phyloP scores from a whole-genome alignment of 2,888 invertebrate genomes.

The Watsonalla cultraria region DNA sequence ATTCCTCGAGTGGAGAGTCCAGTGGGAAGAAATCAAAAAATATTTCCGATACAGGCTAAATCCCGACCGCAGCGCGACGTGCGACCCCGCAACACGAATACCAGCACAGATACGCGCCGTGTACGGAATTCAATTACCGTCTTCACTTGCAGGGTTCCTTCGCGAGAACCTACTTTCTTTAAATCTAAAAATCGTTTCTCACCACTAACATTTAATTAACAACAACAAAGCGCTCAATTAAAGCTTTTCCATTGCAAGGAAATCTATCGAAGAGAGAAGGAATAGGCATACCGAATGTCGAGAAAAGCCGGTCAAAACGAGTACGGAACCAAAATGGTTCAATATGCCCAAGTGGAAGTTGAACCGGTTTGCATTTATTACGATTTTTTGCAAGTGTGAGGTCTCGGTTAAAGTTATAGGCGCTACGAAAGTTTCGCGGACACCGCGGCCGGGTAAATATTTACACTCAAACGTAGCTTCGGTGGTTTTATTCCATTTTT shows the following conservation, averaged over 20 bases:
- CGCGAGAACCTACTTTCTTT: too few relatives aligned
- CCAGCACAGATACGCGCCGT: constrained; percentile 42
- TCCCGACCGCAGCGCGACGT: constrained; percentile 61
- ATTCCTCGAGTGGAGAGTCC: constrained; percentile 45
- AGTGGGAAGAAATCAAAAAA: constrained; percentile 61
- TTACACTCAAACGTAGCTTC: constrained; percentile 58
- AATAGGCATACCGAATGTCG: too few relatives aligned
- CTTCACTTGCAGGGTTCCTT: constrained; percentile 42
- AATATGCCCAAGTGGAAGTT: constrained; percentile 7
- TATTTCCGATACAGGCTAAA: constrained; percentile 64
- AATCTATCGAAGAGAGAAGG: too few relatives aligned
- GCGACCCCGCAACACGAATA: constrained; percentile 42
- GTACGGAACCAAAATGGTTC: constrained; percentile 14
- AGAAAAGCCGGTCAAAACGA: constrained; percentile 9
- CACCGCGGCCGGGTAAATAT: constrained; percentile 57
- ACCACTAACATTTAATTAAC: too few relatives aligned
- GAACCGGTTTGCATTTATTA: constrained; percentile 30
- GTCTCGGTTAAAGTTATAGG: constrained; percentile 50
- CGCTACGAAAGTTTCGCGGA: constrained; percentile 61
- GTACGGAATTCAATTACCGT: constrained; percentile 66
- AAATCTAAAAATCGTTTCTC: too few relatives aligned
- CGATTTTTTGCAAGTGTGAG: constrained; percentile 54
- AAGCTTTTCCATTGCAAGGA: too few relatives aligned
- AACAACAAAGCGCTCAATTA: too few relatives aligned
- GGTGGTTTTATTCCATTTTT: constrained; percentile 52